Conservation (phyloP, 1,140 invertebrate genomes). For the Drosophila ercepeae region DNA sequence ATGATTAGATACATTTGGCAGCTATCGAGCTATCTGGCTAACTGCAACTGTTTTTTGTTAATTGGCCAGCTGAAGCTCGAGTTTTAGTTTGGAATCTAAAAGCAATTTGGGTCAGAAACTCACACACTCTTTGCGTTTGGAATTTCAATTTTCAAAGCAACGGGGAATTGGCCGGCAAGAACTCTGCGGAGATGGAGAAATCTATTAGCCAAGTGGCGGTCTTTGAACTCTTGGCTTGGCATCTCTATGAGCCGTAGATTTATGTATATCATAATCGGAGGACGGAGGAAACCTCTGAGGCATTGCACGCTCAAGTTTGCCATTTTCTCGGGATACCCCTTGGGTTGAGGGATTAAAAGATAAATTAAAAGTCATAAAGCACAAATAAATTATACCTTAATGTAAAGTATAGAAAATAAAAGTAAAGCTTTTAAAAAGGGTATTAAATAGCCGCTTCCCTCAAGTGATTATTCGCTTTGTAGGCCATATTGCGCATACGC, state of each 20-base stretch:
- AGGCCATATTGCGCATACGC: conserved; percentile 76
- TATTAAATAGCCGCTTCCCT: conserved; percentile 7
- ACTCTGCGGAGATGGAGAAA: conserved; percentile 30
- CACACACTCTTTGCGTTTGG: neutral
- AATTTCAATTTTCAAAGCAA: conserved; percentile 43
- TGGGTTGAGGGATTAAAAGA: too few species aligned
- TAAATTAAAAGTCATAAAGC: too few species aligned
- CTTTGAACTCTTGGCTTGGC: conserved; percentile 46
- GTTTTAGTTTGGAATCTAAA: conserved; percentile 3
- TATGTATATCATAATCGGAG: conserved; percentile 73
- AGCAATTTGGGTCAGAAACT: conserved; percentile 45
- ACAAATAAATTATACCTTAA: neutral
- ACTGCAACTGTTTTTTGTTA: conserved; percentile 9
- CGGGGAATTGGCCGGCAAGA: conserved; percentile 29
- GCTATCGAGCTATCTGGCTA: conserved; percentile 44
- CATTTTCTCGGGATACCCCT: conserved; percentile 13
- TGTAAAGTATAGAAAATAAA: neutral
- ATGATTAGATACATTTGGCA: conserved; percentile 49
- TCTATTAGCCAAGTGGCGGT: conserved; percentile 56
- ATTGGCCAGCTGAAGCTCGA: conserved; percentile 16
- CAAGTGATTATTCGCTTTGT: conserved; percentile 3
- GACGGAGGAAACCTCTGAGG: conserved; percentile 25
- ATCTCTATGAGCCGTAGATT: conserved; percentile 41
- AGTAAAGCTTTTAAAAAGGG: neutral
- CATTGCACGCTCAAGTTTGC: conserved; percentile 32